These are phyloP conservation scores for Netelia fuscicornis DNA, from an alignment of 2,888 invertebrate genomes.

Conservation along the genomic window DNA sequence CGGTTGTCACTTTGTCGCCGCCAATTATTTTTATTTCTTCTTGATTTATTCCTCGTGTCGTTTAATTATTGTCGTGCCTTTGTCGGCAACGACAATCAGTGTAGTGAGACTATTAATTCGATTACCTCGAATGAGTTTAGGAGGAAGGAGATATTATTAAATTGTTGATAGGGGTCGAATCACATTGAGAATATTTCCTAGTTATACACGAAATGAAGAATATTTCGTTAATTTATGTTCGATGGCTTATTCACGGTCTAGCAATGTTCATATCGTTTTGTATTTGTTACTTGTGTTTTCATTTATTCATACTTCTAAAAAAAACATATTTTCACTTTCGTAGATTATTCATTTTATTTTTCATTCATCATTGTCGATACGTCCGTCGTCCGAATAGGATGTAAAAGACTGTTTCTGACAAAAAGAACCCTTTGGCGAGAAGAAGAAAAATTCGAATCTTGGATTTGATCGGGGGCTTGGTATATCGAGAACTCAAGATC, in stretches of 20 bases:
- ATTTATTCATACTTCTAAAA: neutral
- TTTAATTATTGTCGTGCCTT: conserved; percentile 47
- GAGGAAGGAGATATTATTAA: conserved; percentile 65
- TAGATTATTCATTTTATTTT: conserved; percentile 22
- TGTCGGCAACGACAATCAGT: conserved; percentile 64
- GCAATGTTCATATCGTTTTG: conserved; percentile 23
- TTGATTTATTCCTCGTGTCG: conserved; percentile 35
- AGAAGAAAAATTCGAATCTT: conserved; percentile 7
- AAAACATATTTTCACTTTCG: neutral
- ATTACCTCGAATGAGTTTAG: conserved; percentile 67
- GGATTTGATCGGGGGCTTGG: conserved; percentile 32
- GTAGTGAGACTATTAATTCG: conserved; percentile 70
- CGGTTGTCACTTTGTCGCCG: neutral
- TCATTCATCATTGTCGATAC: neutral
- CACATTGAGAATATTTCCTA: conserved; percentile 14
- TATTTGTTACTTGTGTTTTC: neutral
- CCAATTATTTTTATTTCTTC: conserved; percentile 15
- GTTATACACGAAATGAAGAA: conserved; percentile 1
- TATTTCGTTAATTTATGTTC: conserved; percentile 4
- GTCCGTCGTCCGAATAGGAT: neutral
- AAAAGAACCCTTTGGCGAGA: neutral
- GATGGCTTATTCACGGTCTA: conserved; percentile 2
- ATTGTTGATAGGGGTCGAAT: conserved; percentile 9
- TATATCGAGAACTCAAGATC: conserved; percentile 24
- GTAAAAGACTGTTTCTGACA: neutral